A percentile compares a stretch with the other conserved stretches of the same genome.
Evolutionary conservation across 2,797 vertebrate genomes (phyloP).

Genomic region (Oceanodroma leucorhoa): DNA sequence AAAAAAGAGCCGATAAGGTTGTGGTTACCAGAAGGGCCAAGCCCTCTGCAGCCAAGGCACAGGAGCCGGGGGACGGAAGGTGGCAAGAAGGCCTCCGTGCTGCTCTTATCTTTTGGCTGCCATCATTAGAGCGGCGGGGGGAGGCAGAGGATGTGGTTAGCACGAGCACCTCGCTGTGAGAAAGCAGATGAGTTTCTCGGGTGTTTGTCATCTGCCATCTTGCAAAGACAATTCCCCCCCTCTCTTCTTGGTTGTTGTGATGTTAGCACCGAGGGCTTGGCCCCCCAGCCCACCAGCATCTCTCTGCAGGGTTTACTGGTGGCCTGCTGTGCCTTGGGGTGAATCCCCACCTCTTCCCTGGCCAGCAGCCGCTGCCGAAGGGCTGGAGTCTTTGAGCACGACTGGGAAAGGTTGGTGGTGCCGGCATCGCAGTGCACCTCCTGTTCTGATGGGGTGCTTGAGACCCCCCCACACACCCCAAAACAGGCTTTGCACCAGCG

Average conservation of each 20-base stretch:
- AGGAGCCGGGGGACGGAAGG: not conserved
- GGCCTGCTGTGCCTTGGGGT: not conserved
- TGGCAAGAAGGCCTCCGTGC: accelerated
- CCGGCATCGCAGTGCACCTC: accelerated
- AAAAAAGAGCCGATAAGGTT: accelerated
- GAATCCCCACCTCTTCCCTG: not conserved
- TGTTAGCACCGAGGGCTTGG: not conserved
- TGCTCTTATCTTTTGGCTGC: accelerated
- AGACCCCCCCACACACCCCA: not conserved
- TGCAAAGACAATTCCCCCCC: accelerated
- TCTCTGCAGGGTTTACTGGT: not conserved
- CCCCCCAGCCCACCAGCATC: not conserved
- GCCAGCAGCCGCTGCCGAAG: not conserved
- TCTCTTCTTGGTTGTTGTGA: not conserved
- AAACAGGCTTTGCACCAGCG: not conserved
- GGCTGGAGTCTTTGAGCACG: not conserved
- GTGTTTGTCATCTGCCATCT: not conserved
- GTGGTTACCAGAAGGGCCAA: not conserved
- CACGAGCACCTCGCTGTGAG: accelerated
- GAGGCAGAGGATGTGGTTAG: conserved; percentile 53
- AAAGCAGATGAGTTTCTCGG: not conserved
- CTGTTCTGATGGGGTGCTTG: no score
- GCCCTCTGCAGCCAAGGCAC: accelerated
- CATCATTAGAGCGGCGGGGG: accelerated
- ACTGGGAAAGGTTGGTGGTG: not conserved